Evolutionary conservation across 2,888 invertebrate genomes (phyloP).

Genomic region (Andrena hattorfiana): DNA sequence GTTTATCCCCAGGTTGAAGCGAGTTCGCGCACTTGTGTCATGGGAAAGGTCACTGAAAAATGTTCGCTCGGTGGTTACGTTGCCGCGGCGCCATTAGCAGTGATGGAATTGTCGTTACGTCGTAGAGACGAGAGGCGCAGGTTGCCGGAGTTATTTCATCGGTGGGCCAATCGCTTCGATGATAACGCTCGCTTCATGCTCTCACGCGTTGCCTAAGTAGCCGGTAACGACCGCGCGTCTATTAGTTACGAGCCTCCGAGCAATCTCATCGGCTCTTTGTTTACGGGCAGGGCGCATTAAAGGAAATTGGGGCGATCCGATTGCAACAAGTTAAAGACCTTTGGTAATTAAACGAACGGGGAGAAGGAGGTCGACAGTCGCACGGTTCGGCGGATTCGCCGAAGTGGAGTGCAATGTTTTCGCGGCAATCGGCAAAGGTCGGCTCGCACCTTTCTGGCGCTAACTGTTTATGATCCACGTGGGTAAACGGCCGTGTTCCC

Average conservation of each 20-base stretch:
- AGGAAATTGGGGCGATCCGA: slow-evolving; percentile 36
- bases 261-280: slow-evolving; percentile 34
- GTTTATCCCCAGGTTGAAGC: slow-evolving; percentile 66
- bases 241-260: slow-evolving; percentile 13
- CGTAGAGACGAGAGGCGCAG: slow-evolving; percentile 11
- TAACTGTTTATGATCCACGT: slow-evolving; percentile 60
- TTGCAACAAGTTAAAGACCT: slow-evolving; percentile 23
- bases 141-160: slow-evolving; percentile 29
- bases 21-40: slow-evolving; percentile 71
- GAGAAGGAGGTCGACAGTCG: slow-evolving; percentile 58
- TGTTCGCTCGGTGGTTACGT: slow-evolving; percentile 60
- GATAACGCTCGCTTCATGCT: slow-evolving; percentile 44
- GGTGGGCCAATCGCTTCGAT: slow-evolving; percentile 32
- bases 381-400: slow-evolving; percentile 57
- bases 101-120: slow-evolving; percentile 63
- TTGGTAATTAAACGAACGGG: slow-evolving; percentile 39
- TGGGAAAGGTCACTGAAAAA: slow-evolving; percentile 83
- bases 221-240: slow-evolving; percentile 32
- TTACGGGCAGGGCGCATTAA: neutral
- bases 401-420: slow-evolving; percentile 52
- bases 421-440: slow-evolving; percentile 64
- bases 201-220: slow-evolving; percentile 22
- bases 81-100: slow-evolving; percentile 66
- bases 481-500: slow-evolving; percentile 67
- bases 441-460: slow-evolving; percentile 57